phyloP scores from a whole-genome alignment of 1,140 invertebrate genomes.

The Tenebrio molitor region DNA sequence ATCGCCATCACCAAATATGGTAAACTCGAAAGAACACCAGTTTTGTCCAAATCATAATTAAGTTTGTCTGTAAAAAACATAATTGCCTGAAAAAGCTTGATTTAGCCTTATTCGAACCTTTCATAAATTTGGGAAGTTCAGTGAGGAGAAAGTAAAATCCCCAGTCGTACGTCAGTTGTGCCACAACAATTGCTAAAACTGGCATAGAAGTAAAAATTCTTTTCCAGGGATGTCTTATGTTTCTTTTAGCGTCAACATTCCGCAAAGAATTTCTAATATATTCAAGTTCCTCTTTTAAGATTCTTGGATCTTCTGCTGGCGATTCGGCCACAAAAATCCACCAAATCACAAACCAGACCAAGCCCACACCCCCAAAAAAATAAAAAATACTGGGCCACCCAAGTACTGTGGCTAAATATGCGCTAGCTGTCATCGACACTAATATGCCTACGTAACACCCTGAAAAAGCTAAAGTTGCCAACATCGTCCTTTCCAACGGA shows the following conservation, averaged over 20 bases:
- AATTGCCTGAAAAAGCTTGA: too few species aligned
- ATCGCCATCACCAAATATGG: constrained; percentile 91
- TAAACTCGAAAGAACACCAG: constrained; percentile 85
- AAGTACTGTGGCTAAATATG: constrained; percentile 76
- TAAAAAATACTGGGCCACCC: constrained; percentile 93
- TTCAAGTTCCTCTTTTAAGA: constrained; percentile 80
- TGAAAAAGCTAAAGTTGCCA: constrained; percentile 85
- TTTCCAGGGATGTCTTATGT: constrained; percentile 76
- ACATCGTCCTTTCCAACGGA: constrained; percentile 80
- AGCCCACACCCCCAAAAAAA: constrained; percentile 78
- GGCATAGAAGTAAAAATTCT: constrained; percentile 86
- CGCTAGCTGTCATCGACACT: constrained; percentile 81
- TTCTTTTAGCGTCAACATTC: constrained; percentile 3
- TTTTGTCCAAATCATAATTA: constrained; percentile 79
- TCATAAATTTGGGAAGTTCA: constrained; percentile 92
- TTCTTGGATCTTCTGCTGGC: constrained; percentile 81
- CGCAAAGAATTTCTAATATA: constrained; percentile 75
- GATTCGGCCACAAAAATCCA: constrained; percentile 78
- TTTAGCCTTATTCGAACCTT: too few species aligned
- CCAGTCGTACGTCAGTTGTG: constrained; percentile 96
- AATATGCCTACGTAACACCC: constrained; percentile 87
- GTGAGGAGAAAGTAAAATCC: constrained; percentile 95
- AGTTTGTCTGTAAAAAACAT: too few species aligned
- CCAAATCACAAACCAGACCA: constrained; percentile 81
- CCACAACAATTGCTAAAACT: constrained; percentile 91